Evolutionary conservation across 2,888 invertebrate genomes (phyloP).

Genomic region (Mycalesis mineus): DNA sequence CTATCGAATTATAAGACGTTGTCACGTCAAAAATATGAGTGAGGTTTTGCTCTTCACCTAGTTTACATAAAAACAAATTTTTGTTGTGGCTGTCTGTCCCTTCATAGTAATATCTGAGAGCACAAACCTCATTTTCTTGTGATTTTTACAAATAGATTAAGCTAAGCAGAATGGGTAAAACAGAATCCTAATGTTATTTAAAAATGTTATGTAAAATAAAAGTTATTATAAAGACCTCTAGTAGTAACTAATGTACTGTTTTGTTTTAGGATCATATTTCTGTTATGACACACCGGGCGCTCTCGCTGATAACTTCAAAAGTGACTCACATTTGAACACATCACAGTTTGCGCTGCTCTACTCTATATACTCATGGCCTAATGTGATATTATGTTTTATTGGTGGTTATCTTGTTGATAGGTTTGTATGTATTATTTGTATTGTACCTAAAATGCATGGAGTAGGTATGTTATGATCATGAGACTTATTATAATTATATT

Average conservation of each 20-base stretch:
- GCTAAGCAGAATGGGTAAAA: too few species aligned
- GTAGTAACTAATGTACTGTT: not conserved
- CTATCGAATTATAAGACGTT: too few species aligned
- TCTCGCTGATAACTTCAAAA: conserved; percentile 90
- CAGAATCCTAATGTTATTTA: too few species aligned
- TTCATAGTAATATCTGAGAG: too few species aligned
- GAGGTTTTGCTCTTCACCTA: too few species aligned
- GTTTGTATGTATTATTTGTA: conserved; percentile 51
- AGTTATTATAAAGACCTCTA: too few species aligned
- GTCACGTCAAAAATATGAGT: too few species aligned
- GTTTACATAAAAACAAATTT: too few species aligned
- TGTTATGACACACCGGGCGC: conserved; percentile 98
- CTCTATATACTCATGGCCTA: conserved; percentile 98
- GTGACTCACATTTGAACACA: conserved; percentile 87
- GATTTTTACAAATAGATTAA: too few species aligned
- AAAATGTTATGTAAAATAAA: too few species aligned
- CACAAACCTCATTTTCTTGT: too few species aligned
- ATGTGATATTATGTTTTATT: conserved; percentile 95
- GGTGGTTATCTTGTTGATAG: conserved; percentile 97
- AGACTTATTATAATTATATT: not conserved
- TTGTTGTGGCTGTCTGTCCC: too few species aligned
- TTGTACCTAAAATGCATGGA: not conserved
- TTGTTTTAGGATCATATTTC: conserved; percentile 92
- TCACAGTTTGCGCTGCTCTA: conserved; percentile 92
- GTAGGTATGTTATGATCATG: not conserved